Percentiles rank a stretch among this genome's conserved stretches.
Evolutionary conservation across 1,140 invertebrate species (phyloP).

Genomic region (Pseudomyrmex pallidus): DNA sequence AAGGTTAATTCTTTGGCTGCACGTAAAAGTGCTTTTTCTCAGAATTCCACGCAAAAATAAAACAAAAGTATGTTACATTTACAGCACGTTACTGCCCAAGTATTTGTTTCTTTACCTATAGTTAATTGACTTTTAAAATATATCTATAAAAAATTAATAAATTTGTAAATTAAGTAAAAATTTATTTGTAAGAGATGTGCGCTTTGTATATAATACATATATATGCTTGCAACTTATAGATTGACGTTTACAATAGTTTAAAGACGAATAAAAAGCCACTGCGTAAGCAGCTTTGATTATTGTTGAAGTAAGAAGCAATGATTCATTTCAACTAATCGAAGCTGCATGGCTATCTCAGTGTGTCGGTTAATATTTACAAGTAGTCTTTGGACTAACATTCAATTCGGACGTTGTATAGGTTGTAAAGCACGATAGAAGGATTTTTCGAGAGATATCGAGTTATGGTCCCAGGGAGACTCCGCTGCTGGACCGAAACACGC

Average conservation of each 20-base stretch:
- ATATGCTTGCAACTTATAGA: too few species aligned
- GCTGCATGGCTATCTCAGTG: neutral
- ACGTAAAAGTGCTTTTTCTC: neutral
- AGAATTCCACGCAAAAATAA: too few species aligned
- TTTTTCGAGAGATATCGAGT: constrained; percentile 54
- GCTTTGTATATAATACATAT: too few species aligned
- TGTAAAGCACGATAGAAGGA: constrained; percentile 48
- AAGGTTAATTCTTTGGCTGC: constrained; percentile 15
- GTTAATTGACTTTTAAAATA: neutral
- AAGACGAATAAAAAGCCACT: too few species aligned
- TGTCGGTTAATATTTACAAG: constrained; percentile 39
- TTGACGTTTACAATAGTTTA: too few species aligned
- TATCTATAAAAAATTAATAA: too few species aligned
- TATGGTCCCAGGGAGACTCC: constrained; percentile 41
- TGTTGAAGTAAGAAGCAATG: too few species aligned
- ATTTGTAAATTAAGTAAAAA: too few species aligned
- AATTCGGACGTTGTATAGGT: constrained; percentile 31
- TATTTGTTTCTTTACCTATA: too few species aligned
- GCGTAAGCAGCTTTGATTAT: too few species aligned
- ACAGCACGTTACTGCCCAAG: neutral
- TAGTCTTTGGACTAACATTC: constrained; percentile 24
- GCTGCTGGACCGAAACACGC: constrained; percentile 51
- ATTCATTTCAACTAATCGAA: neutral
- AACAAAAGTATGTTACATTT: neutral
- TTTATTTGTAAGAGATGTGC: too few species aligned